Percentiles rank a stretch among this genome's conserved stretches.
Evolutionary conservation across 2,113 vertebrate species (phyloP).

Genomic region (Eleginops maclovinus): DNA sequence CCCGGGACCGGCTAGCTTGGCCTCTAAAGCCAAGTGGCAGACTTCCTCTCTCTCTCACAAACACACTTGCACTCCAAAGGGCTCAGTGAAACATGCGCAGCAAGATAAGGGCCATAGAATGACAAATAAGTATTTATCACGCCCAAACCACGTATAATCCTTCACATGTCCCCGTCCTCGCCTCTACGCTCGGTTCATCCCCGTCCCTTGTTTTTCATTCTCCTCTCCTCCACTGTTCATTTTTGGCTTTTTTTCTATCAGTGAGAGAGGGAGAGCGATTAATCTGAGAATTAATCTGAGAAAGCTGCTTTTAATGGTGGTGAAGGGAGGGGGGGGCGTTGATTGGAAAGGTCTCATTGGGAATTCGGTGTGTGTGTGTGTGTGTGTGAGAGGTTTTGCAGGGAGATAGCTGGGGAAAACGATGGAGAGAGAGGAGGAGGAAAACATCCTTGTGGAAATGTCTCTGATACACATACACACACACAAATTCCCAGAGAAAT

Average conservation of each 20-base stretch:
- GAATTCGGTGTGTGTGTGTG: conserved; percentile 59
- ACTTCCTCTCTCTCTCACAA: conserved; percentile 1
- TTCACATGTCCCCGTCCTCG: conserved; percentile 59
- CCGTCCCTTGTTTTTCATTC: conserved; percentile 37
- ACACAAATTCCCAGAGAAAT: conserved; percentile 54
- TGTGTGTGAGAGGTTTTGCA: conserved; percentile 34
- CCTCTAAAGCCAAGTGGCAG: conserved; percentile 60
- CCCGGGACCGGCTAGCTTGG: conserved; percentile 49
- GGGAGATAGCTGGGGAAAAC: conserved; percentile 62
- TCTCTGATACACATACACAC: conserved; percentile 57
- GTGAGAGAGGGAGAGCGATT: conserved; percentile 72
- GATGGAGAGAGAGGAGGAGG: conserved; percentile 40
- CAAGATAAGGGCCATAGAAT: conserved; percentile 81
- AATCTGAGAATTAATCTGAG: conserved; percentile 84
- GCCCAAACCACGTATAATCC: conserved; percentile 83
- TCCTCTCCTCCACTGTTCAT: conserved; percentile 60
- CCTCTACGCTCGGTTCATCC: conserved; percentile 58
- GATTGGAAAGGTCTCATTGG: conserved; percentile 81
- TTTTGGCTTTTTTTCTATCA: conserved; percentile 66
- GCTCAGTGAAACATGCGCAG: conserved; percentile 77
- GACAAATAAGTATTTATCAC: conserved; percentile 85
- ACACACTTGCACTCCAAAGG: conserved; percentile 44
- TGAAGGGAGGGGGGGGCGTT: conserved; percentile 53
- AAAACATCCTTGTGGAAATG: conserved; percentile 60
- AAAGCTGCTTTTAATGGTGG: conserved; percentile 81